Base-by-base conservation (phyloP, 2,797 vertebrate genomes). In the Galaxias olidus region DNA sequence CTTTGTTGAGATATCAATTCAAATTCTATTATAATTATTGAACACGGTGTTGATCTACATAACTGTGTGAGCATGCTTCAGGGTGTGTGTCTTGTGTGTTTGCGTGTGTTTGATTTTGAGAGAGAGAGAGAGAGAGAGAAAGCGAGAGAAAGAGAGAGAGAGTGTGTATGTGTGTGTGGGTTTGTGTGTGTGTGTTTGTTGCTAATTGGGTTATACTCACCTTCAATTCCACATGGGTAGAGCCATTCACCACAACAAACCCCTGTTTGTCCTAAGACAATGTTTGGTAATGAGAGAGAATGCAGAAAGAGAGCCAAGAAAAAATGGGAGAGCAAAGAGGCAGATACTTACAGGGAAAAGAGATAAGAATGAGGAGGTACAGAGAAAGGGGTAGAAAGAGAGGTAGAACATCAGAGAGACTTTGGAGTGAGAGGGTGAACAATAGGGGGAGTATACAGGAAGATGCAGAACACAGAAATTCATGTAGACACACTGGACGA, bases 221-320 rank as follows among this genome's bases (percentile, higher is more conserved):
- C 56, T 48, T 63, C 67, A 60, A 42, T 74, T 77, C 75, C 75
- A 77, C 59, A 81, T 84, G 80, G 76, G 18, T 66, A 1, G 68
- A 74, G 54, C 69, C 55, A 71, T 82, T 79, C 74, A 79, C 18
- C 12, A 63, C 58, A 54, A 79, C 74, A 85, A 65, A 69, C 48
- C 61, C 54, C 8, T 48, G 72, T 54, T 76, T 80, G 74, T 83
- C 54, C 63, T 8, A 57, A 17, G n/a, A 43, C 7, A 43, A 41
- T 43, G 4, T 10, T 14, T 7, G 56, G 42, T 14, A 17, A 41
- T 5, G 42, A 17, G 41, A 15, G n/a, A 44, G 40, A 44, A 9
- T 30, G 30, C 30, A 15, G n/a, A n/a, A 14, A 0, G 55, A 57
- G n/a, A 44, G 51, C 17, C 1, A n/a, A 12, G 51, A 52, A 6